Conservation (phyloP, 2,113 vertebrate genomes). For the Heterotilapia buettikoferi region DNA sequence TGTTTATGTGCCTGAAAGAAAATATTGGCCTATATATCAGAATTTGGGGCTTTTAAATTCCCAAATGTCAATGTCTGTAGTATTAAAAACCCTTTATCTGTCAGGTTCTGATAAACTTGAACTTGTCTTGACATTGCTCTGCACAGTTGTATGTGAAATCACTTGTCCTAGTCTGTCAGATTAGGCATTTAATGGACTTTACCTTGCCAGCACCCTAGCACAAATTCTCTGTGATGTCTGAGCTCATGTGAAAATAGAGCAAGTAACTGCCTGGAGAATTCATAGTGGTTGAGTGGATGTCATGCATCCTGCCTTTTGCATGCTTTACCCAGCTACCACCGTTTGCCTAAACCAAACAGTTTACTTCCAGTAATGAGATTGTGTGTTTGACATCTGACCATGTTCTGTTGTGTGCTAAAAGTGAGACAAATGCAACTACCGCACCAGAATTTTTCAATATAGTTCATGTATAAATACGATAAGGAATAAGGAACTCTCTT, state of each 20-base stretch:
- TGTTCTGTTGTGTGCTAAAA: neutral
- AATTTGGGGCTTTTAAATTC: neutral
- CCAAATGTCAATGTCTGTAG: neutral
- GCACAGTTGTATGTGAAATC: neutral
- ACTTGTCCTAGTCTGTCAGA: neutral
- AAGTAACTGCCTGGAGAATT: neutral
- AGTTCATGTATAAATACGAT: neutral
- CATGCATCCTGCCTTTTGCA: neutral
- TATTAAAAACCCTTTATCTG: neutral
- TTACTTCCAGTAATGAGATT: neutral
- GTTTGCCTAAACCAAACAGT: neutral
- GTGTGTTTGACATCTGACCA: neutral
- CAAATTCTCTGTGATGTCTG: neutral
- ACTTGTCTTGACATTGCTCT: neutral
- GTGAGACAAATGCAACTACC: neutral
- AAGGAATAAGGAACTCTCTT: neutral
- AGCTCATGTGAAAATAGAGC: neutral
- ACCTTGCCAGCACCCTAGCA: neutral
- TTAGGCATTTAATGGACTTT: neutral
- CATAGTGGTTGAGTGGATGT: neutral
- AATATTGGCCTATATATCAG: neutral
- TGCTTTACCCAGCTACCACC: neutral
- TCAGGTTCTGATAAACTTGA: neutral
- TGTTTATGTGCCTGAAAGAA: neutral
- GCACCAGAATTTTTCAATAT: neutral